Evolutionary conservation across 2,888 invertebrate species (phyloP).

Genomic region (Branchellion lobata): DNA sequence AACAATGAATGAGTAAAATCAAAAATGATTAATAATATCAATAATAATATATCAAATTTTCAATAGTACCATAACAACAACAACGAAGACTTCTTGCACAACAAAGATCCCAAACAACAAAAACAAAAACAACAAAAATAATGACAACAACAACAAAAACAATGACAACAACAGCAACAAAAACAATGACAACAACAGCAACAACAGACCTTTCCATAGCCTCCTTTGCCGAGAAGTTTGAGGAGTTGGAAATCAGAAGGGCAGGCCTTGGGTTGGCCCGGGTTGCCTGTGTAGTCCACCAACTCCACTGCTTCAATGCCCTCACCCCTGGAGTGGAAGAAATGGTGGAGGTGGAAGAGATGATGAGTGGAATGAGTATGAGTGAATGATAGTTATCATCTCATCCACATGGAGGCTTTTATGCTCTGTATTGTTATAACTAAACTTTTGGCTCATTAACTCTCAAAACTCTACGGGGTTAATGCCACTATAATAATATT

Average conservation of each 20-base stretch:
- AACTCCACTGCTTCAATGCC: slow-evolving; percentile 66
- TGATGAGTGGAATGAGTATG: background rate
- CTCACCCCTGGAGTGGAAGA: slow-evolving; percentile 45
- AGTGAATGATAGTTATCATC: background rate
- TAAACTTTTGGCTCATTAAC: too few relatives aligned
- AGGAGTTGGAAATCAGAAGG: slow-evolving; percentile 87
- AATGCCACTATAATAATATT: too few relatives aligned
- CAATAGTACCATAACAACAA: background rate
- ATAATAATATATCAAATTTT: too few relatives aligned
- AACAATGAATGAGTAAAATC: background rate
- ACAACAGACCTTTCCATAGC: slow-evolving; percentile 61
- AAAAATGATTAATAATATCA: background rate
- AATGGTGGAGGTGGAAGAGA: too few relatives aligned
- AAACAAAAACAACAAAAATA: background rate
- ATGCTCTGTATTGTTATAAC: background rate
- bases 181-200: background rate
- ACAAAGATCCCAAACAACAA: background rate
- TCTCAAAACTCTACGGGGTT: too few relatives aligned
- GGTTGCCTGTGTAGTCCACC: slow-evolving; percentile 77
- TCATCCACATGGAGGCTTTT: background rate
- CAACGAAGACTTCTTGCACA: background rate
- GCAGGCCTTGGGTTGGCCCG: slow-evolving; percentile 72
- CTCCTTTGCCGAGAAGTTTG: slow-evolving; percentile 91
- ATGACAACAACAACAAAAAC: background rate
- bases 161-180: background rate